These are phyloP conservation scores for Pseudomyrmex concolor DNA, from an alignment of 1,140 invertebrate genomes.

Conservation along the genomic window DNA sequence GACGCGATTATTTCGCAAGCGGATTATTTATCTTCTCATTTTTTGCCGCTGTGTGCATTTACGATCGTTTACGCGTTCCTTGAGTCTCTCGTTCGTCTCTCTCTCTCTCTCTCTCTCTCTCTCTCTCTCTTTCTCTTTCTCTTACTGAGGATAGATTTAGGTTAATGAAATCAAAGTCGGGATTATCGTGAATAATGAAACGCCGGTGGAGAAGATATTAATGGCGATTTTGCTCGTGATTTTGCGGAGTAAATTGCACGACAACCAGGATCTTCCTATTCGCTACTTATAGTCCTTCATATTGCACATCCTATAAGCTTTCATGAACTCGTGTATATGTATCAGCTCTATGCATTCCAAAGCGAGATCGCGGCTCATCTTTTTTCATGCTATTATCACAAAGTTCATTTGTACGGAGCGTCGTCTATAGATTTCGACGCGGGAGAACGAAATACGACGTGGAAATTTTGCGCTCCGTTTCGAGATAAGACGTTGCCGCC, in stretches of 20 bases:
- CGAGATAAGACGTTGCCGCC: conserved; percentile 15
- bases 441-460: not conserved
- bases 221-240: not conserved
- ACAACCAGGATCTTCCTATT: conserved; percentile 17
- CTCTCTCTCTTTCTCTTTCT: too few species aligned
- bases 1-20: not conserved
- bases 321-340: conserved; percentile 19
- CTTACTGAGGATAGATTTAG: conserved; percentile 35
- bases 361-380: conserved; percentile 1
- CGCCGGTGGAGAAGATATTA: conserved; percentile 7
- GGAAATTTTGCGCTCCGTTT: not conserved
- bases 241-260: conserved; percentile 21
- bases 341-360: not conserved
- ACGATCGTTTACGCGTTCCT: conserved; percentile 10
- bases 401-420: not conserved
- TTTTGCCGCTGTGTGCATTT: not conserved
- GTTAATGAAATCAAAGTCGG: conserved; percentile 46
- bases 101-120: not conserved
- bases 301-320: conserved; percentile 10
- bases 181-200: conserved; percentile 38
- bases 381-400: not conserved
- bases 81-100: not conserved
- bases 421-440: not conserved
- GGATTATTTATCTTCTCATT: not conserved
- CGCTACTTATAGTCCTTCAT: conserved; percentile 30